These are phyloP conservation scores for Apocrypta bakeri DNA, from an alignment of 1,140 invertebrate species.

Conservation along the genomic window DNA sequence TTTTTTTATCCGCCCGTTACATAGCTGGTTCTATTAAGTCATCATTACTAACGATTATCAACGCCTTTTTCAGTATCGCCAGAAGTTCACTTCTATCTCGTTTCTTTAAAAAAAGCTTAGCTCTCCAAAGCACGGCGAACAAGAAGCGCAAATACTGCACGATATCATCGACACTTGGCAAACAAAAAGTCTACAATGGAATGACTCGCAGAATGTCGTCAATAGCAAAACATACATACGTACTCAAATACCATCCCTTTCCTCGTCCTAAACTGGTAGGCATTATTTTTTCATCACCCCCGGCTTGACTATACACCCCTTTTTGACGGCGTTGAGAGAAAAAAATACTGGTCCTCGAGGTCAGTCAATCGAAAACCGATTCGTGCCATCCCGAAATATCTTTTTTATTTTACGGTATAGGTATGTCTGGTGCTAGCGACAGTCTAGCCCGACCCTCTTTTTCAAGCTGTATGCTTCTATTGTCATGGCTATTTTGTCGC, in stretches of 20 bases:
- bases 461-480: not conserved
- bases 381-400: conserved; percentile 42
- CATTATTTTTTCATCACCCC: conserved; percentile 36
- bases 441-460: not conserved
- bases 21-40: conserved; percentile 5
- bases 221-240: conserved; percentile 27
- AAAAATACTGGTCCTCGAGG: conserved; percentile 23
- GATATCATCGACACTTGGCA: not conserved
- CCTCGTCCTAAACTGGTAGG: conserved; percentile 17
- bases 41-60: conserved; percentile 25
- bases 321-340: not conserved
- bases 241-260: not conserved
- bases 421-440: not conserved
- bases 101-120: conserved; percentile 1
- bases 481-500: not conserved
- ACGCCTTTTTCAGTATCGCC: conserved; percentile 8
- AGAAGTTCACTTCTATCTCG: not conserved
- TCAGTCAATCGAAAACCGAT: conserved; percentile 58
- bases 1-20: conserved; percentile 8
- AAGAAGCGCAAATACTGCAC: not conserved
- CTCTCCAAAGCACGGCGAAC: not conserved
- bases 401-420: not conserved
- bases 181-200: not conserved
- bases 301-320: not conserved
- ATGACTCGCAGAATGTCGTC: not conserved